These are phyloP conservation scores for Arvicanthis niloticus DNA, from an alignment of 2,113 vertebrate genomes.

Conservation along the genomic window DNA sequence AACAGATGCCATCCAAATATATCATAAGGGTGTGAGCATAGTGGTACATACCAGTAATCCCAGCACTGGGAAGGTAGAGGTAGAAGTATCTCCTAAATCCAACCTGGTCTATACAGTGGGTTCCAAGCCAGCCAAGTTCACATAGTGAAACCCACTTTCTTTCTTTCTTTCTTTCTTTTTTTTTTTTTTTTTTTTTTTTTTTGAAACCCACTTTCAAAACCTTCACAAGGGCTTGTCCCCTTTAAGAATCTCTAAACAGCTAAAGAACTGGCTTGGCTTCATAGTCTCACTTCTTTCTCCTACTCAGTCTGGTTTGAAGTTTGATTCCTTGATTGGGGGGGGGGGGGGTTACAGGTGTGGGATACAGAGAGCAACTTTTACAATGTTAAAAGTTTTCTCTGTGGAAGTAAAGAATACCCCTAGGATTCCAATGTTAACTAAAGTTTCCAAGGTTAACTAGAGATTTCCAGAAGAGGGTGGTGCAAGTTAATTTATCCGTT, in stretches of 20 bases:
- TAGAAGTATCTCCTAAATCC: not conserved
- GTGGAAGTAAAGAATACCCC: not conserved
- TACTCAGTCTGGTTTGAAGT: conserved; percentile 23
- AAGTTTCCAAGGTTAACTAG: conserved; percentile 48
- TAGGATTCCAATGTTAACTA: conserved; percentile 46
- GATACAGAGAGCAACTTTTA: conserved; percentile 19
- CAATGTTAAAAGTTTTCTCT: conserved; percentile 53
- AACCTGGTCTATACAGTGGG: not conserved
- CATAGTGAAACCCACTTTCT: not conserved
- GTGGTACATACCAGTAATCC: not conserved
- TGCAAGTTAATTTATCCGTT: conserved; percentile 12
- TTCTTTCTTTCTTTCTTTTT: too few relatives aligned
- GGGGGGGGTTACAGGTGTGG: too few relatives aligned
- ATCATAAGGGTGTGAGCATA: not conserved
- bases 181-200: too few relatives aligned
- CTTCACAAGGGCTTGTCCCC: not conserved
- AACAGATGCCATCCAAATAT: not conserved
- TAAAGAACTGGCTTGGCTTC: conserved; percentile 1
- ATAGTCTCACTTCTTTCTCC: not conserved
- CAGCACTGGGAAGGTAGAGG: too few relatives aligned
- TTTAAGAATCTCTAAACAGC: not conserved
- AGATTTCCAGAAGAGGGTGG: not conserved
- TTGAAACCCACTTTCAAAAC: not conserved
- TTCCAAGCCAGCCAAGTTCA: not conserved
- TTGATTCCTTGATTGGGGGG: not conserved